phyloP scores from a whole-genome alignment of 2,797 vertebrate genomes.

The Argya squamiceps region DNA sequence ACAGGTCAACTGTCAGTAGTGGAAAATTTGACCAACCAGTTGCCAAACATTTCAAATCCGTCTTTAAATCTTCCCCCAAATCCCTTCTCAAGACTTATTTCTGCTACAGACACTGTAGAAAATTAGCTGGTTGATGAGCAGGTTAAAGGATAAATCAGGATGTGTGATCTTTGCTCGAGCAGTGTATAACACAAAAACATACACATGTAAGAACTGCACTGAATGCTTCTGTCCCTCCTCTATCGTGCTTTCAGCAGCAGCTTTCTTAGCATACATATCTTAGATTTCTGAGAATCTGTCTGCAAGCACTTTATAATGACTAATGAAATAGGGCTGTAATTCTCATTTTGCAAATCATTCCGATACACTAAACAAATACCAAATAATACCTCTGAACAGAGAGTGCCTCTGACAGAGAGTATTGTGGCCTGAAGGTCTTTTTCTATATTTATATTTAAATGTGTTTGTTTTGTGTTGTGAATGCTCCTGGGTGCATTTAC shows the following conservation, averaged over 20 bases:
- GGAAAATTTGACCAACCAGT: conserved; percentile 24
- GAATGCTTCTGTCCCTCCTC: neutral
- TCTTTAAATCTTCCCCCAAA: conserved; percentile 50
- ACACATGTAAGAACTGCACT: neutral
- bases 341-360: neutral
- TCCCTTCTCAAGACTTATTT: conserved; percentile 45
- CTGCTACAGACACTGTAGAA: neutral
- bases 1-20: neutral
- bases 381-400: neutral
- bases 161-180: neutral
- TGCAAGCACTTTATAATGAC: neutral
- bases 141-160: conserved; percentile 13
- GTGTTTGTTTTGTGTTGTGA: neutral
- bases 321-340: neutral
- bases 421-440: neutral
- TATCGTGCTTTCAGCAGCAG: neutral
- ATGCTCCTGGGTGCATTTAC: neutral
- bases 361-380: neutral
- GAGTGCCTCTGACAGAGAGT: neutral
- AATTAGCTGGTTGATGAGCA: conserved; percentile 9
- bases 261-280: neutral
- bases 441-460: conserved; percentile 15
- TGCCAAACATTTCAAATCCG: conserved; percentile 33
- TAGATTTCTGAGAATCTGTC: neutral
- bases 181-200: neutral